Evolutionary conservation across 2,888 invertebrate genomes (phyloP).

Genomic region (Prenolepis imparis): DNA sequence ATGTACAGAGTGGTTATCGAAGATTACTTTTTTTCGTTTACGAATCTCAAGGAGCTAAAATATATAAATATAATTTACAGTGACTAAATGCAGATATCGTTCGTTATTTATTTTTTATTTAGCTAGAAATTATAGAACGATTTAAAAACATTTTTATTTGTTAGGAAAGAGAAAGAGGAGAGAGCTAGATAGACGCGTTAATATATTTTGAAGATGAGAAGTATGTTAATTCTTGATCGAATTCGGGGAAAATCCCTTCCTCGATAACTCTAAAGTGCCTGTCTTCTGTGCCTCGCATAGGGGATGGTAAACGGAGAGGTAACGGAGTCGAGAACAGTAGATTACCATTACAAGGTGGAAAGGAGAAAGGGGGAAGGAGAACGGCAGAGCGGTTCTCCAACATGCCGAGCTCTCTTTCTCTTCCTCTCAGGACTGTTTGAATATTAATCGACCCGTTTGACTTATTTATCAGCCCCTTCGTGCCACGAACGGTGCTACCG

Average conservation of each 20-base stretch:
- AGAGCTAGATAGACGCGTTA: not conserved
- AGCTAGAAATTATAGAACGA: constrained; percentile 9
- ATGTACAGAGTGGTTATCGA: not conserved
- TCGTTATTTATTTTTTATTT: not conserved
- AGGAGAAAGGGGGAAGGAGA: not conserved
- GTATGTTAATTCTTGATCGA: constrained; percentile 14
- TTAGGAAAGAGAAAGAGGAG: too few species aligned
- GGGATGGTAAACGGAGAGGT: constrained; percentile 37
- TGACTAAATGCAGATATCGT: constrained; percentile 13
- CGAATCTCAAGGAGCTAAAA: not conserved
- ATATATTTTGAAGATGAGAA: constrained; percentile 6
- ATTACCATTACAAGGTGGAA: constrained; percentile 60
- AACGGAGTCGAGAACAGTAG: constrained; percentile 45
- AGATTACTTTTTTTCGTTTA: not conserved
- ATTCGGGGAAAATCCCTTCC: constrained; percentile 26
- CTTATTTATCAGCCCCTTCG: constrained; percentile 55
- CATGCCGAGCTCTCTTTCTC: constrained; percentile 30
- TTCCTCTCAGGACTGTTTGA: constrained; percentile 48
- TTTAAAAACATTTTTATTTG: constrained; percentile 27
- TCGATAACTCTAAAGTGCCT: constrained; percentile 43
- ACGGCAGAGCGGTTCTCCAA: constrained; percentile 34
- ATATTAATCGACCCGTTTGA: constrained; percentile 59
- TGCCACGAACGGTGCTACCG: constrained; percentile 42
- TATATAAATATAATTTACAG: not conserved
- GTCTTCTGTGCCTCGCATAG: constrained; percentile 35